Evolutionary conservation across 2,888 invertebrate genomes (phyloP).

Genomic region (Halictus ligatus): DNA sequence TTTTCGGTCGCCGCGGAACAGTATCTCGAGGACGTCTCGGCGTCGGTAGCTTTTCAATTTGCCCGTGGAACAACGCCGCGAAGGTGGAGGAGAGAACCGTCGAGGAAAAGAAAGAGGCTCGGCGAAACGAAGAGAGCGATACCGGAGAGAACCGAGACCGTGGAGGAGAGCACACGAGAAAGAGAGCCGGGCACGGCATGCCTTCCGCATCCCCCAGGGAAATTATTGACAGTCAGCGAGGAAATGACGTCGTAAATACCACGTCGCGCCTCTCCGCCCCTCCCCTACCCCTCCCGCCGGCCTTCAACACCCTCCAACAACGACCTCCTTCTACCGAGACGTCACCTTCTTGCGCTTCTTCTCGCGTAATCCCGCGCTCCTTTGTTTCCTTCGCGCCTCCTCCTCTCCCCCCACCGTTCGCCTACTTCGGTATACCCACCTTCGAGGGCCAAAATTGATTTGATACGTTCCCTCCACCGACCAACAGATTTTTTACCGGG

Average conservation of each 20-base stretch:
- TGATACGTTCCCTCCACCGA: conserved; percentile 27
- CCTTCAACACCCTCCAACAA: conserved; percentile 14
- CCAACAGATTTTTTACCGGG: conserved; percentile 11
- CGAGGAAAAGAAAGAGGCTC: conserved; percentile 47
- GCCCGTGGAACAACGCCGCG: conserved; percentile 51
- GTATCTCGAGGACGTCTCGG: conserved; percentile 57
- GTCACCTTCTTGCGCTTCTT: conserved; percentile 52
- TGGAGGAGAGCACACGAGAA: conserved; percentile 34
- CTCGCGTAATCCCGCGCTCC: conserved; percentile 67
- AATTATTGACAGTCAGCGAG: conserved; percentile 84
- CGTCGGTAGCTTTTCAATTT: conserved; percentile 70
- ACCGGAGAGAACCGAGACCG: neutral
- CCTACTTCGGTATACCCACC: neutral
- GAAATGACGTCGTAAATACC: conserved; percentile 84
- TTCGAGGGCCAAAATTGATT: conserved; percentile 34
- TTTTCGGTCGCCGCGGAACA: conserved; percentile 60
- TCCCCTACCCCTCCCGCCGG: conserved; percentile 35
- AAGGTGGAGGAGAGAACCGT: conserved; percentile 50
- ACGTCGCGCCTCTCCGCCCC: conserved; percentile 73
- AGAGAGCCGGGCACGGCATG: conserved; percentile 43
- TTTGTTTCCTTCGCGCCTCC: conserved; percentile 67
- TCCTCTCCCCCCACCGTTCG: neutral
- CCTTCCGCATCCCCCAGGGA: conserved; percentile 82
- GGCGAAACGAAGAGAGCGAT: conserved; percentile 14
- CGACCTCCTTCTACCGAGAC: conserved; percentile 49